Evolutionary conservation across 2,888 invertebrate species (phyloP).

Genomic region (Tryphoninae sp.): DNA sequence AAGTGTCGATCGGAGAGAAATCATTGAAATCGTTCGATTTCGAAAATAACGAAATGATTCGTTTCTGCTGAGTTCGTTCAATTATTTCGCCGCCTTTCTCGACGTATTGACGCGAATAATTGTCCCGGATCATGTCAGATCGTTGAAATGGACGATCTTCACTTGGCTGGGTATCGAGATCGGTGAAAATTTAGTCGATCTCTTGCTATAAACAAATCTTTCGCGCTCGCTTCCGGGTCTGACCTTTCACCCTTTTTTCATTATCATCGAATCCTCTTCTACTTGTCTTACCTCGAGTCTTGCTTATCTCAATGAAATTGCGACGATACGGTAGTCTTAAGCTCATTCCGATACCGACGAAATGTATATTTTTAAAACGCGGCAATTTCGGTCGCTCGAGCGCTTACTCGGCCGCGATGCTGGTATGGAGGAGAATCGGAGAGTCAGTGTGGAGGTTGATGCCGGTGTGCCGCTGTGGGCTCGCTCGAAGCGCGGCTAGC

Average conservation of each 20-base stretch:
- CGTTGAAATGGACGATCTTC: constrained; percentile 4
- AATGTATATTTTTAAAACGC: constrained; percentile 75
- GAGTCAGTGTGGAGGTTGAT: constrained; percentile 35
- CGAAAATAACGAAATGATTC: background rate
- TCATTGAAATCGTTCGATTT: background rate
- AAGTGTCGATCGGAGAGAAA: background rate
- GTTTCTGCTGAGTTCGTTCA: background rate
- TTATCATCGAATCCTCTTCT: constrained; percentile 14
- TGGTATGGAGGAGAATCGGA: constrained; percentile 68
- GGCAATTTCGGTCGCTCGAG: constrained; percentile 75
- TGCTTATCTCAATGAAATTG: too few relatives aligned
- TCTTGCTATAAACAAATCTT: too few relatives aligned
- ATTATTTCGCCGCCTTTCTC: background rate
- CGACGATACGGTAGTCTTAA: constrained; percentile 32
- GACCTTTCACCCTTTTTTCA: constrained; percentile 11
- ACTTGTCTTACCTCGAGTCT: too few relatives aligned
- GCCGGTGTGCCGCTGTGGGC: constrained; percentile 44
- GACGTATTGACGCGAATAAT: background rate
- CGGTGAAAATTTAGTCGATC: background rate
- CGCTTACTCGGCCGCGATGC: constrained; percentile 72
- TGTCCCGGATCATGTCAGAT: background rate
- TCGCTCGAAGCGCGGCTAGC: constrained; percentile 70
- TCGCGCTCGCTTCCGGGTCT: too few relatives aligned
- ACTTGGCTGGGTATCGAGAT: constrained; percentile 18
- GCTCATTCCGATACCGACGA: constrained; percentile 51